phyloP scores from a whole-genome alignment of 2,797 vertebrate species.

The Aulostomus chinensis region DNA sequence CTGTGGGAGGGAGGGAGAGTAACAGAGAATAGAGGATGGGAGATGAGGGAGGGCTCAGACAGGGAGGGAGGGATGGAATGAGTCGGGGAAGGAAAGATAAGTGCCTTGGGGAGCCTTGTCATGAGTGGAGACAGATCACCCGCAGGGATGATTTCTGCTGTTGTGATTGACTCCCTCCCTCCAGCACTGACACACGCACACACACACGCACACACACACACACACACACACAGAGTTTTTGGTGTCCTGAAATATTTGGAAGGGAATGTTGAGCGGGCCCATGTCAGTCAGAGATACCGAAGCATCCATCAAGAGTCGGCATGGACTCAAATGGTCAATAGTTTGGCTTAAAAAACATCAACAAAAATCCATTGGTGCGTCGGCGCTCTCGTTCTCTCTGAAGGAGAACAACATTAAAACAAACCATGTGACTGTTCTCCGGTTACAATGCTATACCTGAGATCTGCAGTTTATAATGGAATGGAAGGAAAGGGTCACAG shows the following conservation, averaged over 20 bases:
- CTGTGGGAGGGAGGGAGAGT: slow-evolving; percentile 45
- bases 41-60: slow-evolving; percentile 11
- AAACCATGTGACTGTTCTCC: too few relatives aligned
- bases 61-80: slow-evolving; percentile 52
- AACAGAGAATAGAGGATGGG: slow-evolving; percentile 43
- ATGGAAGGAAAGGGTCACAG: too few relatives aligned
- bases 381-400: too few relatives aligned
- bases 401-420: too few relatives aligned
- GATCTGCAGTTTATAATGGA: too few relatives aligned
- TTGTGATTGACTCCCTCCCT: slow-evolving; percentile 82
- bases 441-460: too few relatives aligned
- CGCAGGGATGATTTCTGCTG: slow-evolving; percentile 85
- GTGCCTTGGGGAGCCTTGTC: slow-evolving; percentile 83
- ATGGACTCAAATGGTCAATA: too few relatives aligned
- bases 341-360: too few relatives aligned
- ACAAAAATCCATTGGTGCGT: too few relatives aligned
- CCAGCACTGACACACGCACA: slow-evolving; percentile 49
- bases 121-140: slow-evolving; percentile 90
- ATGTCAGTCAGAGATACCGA: neutral
- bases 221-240: slow-evolving; percentile 47
- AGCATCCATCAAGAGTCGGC: too few relatives aligned
- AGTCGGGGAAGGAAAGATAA: slow-evolving; percentile 75
- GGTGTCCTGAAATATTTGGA: slow-evolving; percentile 51
- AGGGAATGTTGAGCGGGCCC: slow-evolving; percentile 44
- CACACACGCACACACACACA: slow-evolving; percentile 45